These are phyloP conservation scores for Thumatha senex DNA, from an alignment of 2,888 invertebrate genomes.

Conservation along the genomic window DNA sequence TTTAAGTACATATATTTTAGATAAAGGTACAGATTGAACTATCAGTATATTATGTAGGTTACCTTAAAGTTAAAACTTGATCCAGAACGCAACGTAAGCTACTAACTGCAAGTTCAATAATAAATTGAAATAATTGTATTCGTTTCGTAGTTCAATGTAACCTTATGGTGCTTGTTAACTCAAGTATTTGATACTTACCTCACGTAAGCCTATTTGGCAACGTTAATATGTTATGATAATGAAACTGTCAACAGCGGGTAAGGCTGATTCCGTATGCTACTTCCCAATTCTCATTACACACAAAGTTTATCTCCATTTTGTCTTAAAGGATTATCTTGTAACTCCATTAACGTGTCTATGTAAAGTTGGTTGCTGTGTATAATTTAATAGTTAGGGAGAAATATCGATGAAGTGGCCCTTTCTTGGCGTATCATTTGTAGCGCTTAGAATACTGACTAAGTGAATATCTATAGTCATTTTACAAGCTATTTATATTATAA, in stretches of 20 bases:
- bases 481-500: too few relatives aligned
- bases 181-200: conserved; percentile 19
- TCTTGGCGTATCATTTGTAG: background rate
- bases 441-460: too few relatives aligned
- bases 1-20: too few relatives aligned
- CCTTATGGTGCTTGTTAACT: conserved; percentile 19
- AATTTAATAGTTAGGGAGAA: conserved; percentile 36
- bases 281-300: conserved; percentile 23
- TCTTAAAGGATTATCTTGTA: conserved; percentile 42
- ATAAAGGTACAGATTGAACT: too few relatives aligned
- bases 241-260: conserved; percentile 27
- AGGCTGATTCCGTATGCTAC: conserved; percentile 21
- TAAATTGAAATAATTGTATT: conserved; percentile 32
- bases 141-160: conserved; percentile 30
- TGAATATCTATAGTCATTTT: too few relatives aligned
- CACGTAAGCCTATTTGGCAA: conserved; percentile 34
- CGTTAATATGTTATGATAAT: conserved; percentile 34
- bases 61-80: conserved; percentile 9
- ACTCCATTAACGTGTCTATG: conserved; percentile 47
- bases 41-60: too few relatives aligned
- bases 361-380: conserved; percentile 49
- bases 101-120: conserved; percentile 22
- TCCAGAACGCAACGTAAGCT: too few relatives aligned
- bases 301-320: conserved; percentile 38
- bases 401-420: conserved; percentile 52